Evolutionary conservation across 1,140 invertebrate genomes (phyloP), one percentile per base, ranked within the genome.

Genomic region (Apis florea): DNA sequence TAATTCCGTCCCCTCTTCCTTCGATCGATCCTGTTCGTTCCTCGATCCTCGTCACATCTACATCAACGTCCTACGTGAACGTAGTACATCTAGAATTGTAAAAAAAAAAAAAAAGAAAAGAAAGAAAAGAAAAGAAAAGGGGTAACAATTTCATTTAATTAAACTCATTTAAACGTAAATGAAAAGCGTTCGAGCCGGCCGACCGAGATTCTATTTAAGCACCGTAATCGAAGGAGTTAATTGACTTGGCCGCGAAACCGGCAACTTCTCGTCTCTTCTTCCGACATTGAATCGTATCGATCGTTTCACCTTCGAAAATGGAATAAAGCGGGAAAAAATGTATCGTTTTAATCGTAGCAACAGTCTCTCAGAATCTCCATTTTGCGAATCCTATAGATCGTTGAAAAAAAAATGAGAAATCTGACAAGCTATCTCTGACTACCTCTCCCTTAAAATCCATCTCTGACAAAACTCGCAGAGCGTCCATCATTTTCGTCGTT

Each of bases 121-220:
- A 40, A 40, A 40, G 31, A 31, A 31, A 31, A 2, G 31, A 40
- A n/a, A n/a, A 24, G 24, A 40, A 59, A 61, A 17, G 51, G 49
- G 51, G 53, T 75, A 53, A 61, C 76, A 72, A 21, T 79, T 72
- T 63, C 68, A 51, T 79, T 71, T 72, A 79, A 79, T 72, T 69
- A 72, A 71, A n/a, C 51, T 67, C 63, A 21, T 69, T 68, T 71
- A 31, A 53, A 71, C 24, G 13, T 47, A 26, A 70, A 49, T 21
- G 67, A 56, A 21, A 58, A 53, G 26, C 19, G 19, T 53, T 59
- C 47, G 40, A 40, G 21, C 66, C 66, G 40, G 12, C 13, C 24
- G n/a, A 9, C 17, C 63, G 19, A 26, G 26, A 71, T 56, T 71
- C 53, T 21, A 71, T 71, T 71, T 40, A n/a, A 71, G n/a, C 26